A percentile compares a stretch with the other conserved stretches of the same genome.
Conservation (phyloP, 2,888 invertebrate species). For the Halictus ligatus region DNA sequence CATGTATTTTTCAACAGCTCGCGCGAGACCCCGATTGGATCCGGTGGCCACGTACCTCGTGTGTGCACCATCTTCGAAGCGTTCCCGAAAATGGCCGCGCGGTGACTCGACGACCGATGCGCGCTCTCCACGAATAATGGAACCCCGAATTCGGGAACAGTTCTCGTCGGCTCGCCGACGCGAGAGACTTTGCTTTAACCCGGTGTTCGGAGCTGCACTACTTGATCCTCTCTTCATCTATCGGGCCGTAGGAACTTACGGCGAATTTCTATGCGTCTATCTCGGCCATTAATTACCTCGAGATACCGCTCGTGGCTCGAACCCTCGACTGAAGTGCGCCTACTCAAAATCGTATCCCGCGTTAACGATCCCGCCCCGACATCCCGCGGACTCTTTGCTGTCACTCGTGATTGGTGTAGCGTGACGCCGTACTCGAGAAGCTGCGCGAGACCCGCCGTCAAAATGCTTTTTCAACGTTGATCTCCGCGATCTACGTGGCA, state of each 20-base stretch:
- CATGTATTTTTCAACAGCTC: conserved; percentile 17
- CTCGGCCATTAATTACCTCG: conserved; percentile 75
- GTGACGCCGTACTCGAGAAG: not conserved
- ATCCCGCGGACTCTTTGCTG: conserved; percentile 15
- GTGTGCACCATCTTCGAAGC: no score
- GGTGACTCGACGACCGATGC: conserved; percentile 50
- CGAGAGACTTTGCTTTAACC: conserved; percentile 30
- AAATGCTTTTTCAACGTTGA: conserved; percentile 13
- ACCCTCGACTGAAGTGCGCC: conserved; percentile 41
- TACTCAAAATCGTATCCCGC: conserved; percentile 68
- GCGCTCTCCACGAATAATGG: conserved; percentile 57
- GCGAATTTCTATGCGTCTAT: conserved; percentile 54
- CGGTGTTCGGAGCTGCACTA: not conserved
- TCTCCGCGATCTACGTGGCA: not conserved
- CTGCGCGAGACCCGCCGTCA: not conserved
- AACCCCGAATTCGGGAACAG: conserved; percentile 60
- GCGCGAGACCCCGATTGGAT: not conserved
- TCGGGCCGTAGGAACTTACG: conserved; percentile 27
- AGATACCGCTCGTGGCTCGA: conserved; percentile 47
- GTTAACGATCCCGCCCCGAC: conserved; percentile 57
- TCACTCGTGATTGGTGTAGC: conserved; percentile 3
- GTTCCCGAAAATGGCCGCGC: no score
- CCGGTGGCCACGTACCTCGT: no score
- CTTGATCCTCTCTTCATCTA: conserved; percentile 23
- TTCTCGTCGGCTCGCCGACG: conserved; percentile 62